Evolutionary conservation across 2,113 vertebrate species (phyloP).

Genomic region (Cettia cetti): DNA sequence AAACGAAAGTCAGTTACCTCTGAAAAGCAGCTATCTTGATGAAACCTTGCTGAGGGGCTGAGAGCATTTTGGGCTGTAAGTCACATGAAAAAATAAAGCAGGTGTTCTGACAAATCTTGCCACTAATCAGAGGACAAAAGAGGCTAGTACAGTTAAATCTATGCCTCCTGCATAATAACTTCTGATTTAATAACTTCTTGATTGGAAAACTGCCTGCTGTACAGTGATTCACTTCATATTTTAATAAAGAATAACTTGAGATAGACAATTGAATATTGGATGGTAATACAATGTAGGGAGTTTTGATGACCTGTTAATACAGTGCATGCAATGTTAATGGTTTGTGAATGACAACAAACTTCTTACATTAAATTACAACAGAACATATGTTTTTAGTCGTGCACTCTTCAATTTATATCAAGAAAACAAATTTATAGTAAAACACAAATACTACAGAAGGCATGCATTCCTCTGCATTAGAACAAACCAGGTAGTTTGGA

Average conservation of each 20-base stretch:
- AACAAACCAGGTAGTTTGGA: not conserved
- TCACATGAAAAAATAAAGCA: not conserved
- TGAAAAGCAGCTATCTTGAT: not conserved
- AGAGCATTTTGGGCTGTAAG: not conserved
- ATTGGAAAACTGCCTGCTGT: conserved; percentile 5
- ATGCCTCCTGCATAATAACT: not conserved
- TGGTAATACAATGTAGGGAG: conserved; percentile 8
- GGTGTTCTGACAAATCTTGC: not conserved
- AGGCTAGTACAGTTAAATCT: not conserved
- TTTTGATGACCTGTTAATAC: conserved; percentile 19
- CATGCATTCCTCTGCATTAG: not conserved
- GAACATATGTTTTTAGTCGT: not conserved
- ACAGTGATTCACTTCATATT: not conserved
- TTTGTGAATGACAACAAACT: conserved; percentile 18
- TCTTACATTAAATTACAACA: not conserved
- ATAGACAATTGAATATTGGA: not conserved
- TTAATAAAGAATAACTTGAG: not conserved
- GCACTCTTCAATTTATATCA: not conserved
- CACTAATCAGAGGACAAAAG: conserved; percentile 2
- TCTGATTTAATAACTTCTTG: conserved; percentile 30
- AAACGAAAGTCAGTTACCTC: not conserved
- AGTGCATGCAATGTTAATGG: not conserved
- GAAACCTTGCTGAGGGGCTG: not conserved
- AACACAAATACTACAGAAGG: not conserved
- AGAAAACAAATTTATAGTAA: not conserved